phyloP scores from a whole-genome alignment of 2,797 vertebrate species.

The Molossus alvarezi region DNA sequence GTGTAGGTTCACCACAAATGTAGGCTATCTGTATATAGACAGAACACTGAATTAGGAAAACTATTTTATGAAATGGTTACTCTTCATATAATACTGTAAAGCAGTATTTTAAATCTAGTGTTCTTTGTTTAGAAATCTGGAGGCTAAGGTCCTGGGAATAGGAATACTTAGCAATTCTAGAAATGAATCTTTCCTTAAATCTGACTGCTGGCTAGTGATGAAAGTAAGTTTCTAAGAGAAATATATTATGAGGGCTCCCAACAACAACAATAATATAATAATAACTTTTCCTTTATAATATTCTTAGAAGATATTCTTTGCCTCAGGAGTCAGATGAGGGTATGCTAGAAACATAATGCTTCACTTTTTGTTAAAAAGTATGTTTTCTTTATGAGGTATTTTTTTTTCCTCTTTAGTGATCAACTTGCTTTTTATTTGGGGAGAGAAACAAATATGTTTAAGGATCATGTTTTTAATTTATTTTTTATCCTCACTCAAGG shows the following conservation, averaged over 20 bases:
- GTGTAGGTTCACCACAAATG: conserved; percentile 24
- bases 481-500: too few relatives aligned
- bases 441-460: conserved; percentile 32
- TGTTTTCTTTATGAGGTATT: conserved; percentile 20
- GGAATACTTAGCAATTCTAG: conserved; percentile 35
- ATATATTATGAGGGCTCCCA: background rate
- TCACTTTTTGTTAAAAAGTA: conserved; percentile 46
- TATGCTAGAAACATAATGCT: background rate
- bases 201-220: background rate
- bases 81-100: conserved; percentile 53
- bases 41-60: conserved; percentile 50
- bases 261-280: background rate
- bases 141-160: background rate
- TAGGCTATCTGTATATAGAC: background rate
- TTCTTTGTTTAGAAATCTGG: conserved; percentile 67
- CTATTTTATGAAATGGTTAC: background rate
- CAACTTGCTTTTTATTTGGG: background rate
- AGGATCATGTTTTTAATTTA: conserved; percentile 17
- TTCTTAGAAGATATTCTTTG: conserved; percentile 53
- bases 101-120: conserved; percentile 30
- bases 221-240: conserved; percentile 61
- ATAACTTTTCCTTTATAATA: background rate
- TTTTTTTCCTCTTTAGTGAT: background rate
- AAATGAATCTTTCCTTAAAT: conserved; percentile 45
- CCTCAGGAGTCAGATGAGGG: background rate